These are phyloP conservation scores for Glaucidium brasilianum DNA, from an alignment of 2,113 vertebrate genomes.

Conservation along the genomic window DNA sequence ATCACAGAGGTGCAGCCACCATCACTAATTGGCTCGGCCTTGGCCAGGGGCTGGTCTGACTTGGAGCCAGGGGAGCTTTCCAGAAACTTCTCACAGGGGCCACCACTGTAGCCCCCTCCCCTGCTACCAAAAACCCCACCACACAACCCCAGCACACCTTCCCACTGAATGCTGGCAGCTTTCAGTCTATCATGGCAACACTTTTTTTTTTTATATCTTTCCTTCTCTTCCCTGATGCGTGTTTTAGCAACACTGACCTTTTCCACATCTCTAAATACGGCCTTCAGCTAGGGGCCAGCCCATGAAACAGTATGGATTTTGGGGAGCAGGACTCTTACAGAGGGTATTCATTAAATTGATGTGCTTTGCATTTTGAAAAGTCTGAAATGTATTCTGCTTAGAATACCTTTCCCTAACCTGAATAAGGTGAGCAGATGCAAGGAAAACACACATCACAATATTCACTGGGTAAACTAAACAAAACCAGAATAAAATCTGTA, in stretches of 20 bases:
- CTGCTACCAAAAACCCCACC: too few species aligned
- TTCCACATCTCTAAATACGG: background rate
- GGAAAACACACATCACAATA: background rate
- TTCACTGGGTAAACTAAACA: background rate
- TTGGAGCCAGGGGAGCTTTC: too few species aligned
- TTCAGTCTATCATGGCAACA: background rate
- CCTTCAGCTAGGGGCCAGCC: background rate
- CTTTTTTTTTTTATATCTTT: background rate
- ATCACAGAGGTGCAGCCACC: too few species aligned
- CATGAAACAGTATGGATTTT: background rate
- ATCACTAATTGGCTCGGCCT: too few species aligned
- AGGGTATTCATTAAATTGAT: background rate
- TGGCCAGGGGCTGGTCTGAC: too few species aligned
- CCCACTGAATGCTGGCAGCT: background rate
- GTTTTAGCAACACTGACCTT: conserved; percentile 4
- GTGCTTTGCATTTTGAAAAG: background rate
- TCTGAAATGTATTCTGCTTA: background rate
- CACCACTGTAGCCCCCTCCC: too few species aligned
- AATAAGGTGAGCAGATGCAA: background rate
- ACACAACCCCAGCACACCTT: background rate
- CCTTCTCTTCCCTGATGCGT: background rate
- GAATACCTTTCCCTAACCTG: background rate
- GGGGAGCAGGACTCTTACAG: background rate
- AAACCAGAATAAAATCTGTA: background rate
- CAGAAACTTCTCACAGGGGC: too few species aligned